Percentiles rank a stretch among this genome's conserved stretches.
These are phyloP conservation scores for Probaryconus sp. DNA, from an alignment of 1,140 invertebrate genomes.

Conservation along the genomic window DNA sequence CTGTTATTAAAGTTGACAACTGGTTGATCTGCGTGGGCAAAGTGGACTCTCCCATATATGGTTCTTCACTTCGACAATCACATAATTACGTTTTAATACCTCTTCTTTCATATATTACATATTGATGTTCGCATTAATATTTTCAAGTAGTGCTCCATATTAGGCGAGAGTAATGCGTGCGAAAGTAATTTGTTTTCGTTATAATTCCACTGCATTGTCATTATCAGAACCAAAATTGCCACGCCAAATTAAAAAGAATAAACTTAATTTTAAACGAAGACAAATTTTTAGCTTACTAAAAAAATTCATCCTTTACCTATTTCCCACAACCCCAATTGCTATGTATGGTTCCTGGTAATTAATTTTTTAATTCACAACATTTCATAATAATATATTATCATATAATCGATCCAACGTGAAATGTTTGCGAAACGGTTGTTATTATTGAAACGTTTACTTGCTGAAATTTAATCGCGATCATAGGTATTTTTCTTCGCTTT, in stretches of 20 bases:
- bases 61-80: constrained; percentile 45
- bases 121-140: constrained; percentile 23
- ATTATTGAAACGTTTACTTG: constrained; percentile 28
- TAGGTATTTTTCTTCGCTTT: constrained; percentile 3
- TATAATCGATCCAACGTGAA: constrained; percentile 18
- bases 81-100: constrained; percentile 52
- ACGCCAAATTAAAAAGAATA: too few relatives aligned
- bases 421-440: constrained; percentile 10
- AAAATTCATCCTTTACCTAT: too few relatives aligned
- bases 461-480: constrained; percentile 22
- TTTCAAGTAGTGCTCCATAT: constrained; percentile 25
- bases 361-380: too few relatives aligned
- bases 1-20: constrained; percentile 20
- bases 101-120: constrained; percentile 22
- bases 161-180: constrained; percentile 11
- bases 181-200: neutral
- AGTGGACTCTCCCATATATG: constrained; percentile 52
- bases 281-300: too few relatives aligned
- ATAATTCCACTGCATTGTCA: constrained; percentile 1
- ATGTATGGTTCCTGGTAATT: too few relatives aligned
- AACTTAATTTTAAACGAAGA: too few relatives aligned
- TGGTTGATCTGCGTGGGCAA: constrained; percentile 36
- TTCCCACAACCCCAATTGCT: too few relatives aligned
- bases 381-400: too few relatives aligned
- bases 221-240: neutral